Evolutionary conservation across 92 coral and sea anemone species (phyloP).

Genomic region (Zoanthus gigantus): DNA sequence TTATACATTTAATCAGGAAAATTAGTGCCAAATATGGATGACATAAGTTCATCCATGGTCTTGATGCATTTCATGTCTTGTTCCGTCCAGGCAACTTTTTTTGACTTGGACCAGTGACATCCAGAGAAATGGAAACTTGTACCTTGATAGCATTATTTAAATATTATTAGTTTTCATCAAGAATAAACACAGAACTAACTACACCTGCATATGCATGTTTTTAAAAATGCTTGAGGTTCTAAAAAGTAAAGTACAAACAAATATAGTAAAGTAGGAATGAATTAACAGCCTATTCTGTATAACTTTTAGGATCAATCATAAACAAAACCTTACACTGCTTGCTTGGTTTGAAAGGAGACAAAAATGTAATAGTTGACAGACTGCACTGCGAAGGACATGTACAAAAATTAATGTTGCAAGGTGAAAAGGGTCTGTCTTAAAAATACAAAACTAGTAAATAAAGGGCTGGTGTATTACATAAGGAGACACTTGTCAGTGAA

Average conservation of each 20-base stretch:
- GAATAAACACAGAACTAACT: background rate
- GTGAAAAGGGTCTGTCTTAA: no score
- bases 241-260: background rate
- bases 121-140: constrained; percentile 8
- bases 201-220: background rate
- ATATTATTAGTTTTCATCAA: background rate
- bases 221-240: background rate
- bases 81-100: background rate
- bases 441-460: no score
- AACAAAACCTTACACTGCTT: no score
- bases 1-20: background rate
- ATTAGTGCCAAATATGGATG: background rate
- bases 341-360: background rate
- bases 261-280: background rate
- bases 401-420: no score
- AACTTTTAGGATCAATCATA: no score
- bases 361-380: background rate
- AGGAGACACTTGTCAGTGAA: no score
- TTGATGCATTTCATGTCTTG: background rate
- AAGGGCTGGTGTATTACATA: no score
- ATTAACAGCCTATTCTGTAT: background rate
- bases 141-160: background rate
- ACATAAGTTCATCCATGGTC: background rate
- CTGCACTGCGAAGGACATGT: no score
- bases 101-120: background rate